These are phyloP conservation scores for Orussus abietinus DNA, from an alignment of 1,140 invertebrate species.

Conservation along the genomic window DNA sequence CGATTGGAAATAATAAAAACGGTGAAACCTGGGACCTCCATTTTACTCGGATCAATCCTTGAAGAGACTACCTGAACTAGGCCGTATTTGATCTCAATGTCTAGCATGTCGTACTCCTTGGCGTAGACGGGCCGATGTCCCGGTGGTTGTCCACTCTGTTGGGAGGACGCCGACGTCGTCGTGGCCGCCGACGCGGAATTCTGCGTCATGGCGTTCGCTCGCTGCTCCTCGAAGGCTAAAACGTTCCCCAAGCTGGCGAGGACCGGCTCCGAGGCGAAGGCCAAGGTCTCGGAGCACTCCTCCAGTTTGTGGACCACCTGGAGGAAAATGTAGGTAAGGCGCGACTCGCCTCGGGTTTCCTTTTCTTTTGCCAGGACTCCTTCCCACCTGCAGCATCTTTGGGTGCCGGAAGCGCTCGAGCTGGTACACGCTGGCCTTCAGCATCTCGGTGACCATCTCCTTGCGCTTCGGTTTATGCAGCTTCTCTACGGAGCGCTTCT, in stretches of 20 bases:
- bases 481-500: constrained; percentile 91
- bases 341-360: background rate
- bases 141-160: constrained; percentile 29
- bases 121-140: constrained; percentile 57
- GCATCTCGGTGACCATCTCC: constrained; percentile 85
- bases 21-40: background rate
- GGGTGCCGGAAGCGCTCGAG: constrained; percentile 85
- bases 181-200: constrained; percentile 37
- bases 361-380: background rate
- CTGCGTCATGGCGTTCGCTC: constrained; percentile 16
- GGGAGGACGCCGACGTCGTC: constrained; percentile 19
- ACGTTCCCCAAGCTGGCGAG: constrained; percentile 85
- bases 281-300: constrained; percentile 80
- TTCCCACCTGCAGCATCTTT: constrained; percentile 67
- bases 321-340: constrained; percentile 9
- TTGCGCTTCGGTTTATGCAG: constrained; percentile 90
- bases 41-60: constrained; percentile 20
- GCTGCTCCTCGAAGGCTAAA: constrained; percentile 65
- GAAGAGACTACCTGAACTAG: constrained; percentile 89
- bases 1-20: constrained; percentile 18
- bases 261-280: constrained; percentile 88
- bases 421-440: constrained; percentile 76
- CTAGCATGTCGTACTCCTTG: constrained; percentile 82
- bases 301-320: constrained; percentile 73
- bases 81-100: constrained; percentile 91